Evolutionary conservation across 2,113 vertebrate species (phyloP).

Genomic region (Spea bombifrons): DNA sequence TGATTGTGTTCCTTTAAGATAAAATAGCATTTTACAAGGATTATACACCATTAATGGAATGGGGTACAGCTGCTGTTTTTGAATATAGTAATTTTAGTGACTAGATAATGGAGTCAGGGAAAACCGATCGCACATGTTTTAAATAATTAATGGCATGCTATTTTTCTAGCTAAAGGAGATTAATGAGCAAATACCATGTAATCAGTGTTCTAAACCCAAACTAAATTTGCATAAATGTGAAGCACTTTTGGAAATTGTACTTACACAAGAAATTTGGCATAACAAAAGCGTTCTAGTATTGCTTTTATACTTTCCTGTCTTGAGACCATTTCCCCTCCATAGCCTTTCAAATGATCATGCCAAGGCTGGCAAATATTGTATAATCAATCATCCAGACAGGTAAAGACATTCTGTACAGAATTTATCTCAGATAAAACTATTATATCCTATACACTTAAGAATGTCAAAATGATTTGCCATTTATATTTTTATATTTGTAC

Average conservation of each 20-base stretch:
- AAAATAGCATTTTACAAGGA: neutral
- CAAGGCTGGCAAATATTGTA: conserved; percentile 40
- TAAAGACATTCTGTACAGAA: conserved; percentile 39
- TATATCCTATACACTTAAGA: conserved; percentile 41
- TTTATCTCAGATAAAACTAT: conserved; percentile 40
- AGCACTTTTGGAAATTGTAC: neutral
- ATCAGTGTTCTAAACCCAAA: neutral
- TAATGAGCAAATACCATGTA: conserved; percentile 7
- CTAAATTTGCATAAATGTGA: neutral
- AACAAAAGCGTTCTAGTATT: conserved; percentile 11
- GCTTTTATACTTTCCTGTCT: conserved; percentile 24
- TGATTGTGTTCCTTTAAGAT: neutral
- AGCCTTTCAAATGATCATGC: conserved; percentile 29
- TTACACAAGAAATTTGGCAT: conserved; percentile 9
- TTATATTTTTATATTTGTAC: conserved; percentile 40
- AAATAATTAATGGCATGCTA: conserved; percentile 1
- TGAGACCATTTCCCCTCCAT: conserved; percentile 22
- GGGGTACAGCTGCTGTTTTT: conserved; percentile 22
- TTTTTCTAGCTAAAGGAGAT: neutral
- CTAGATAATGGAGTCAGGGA: conserved; percentile 1
- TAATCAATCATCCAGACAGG: conserved; percentile 47
- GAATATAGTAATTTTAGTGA: conserved; percentile 2
- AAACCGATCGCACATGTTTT: neutral
- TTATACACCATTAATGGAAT: neutral
- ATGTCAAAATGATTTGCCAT: conserved; percentile 45